These are phyloP conservation scores for Icerya purchasi DNA, from an alignment of 2,888 invertebrate genomes.

Conservation along the genomic window DNA sequence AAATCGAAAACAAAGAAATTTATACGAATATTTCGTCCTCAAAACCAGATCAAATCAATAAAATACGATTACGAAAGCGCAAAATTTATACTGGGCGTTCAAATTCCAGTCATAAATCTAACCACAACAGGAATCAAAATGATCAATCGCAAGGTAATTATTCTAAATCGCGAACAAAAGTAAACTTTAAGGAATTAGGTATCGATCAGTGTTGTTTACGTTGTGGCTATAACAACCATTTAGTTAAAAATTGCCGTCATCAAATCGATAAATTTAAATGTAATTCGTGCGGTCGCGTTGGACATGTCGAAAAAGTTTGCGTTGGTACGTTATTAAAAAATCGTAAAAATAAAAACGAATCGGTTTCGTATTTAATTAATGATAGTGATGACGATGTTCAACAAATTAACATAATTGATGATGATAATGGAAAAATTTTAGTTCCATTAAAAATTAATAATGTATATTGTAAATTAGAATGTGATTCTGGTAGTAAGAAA, in stretches of 20 bases:
- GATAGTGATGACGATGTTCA: not conserved
- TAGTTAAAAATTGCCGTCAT: not conserved
- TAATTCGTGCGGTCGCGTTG: not conserved
- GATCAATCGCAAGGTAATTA: too few species aligned
- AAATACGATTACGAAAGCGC: too few species aligned
- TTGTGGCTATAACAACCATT: not conserved
- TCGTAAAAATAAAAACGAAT: not conserved
- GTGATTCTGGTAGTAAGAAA: not conserved
- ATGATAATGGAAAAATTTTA: not conserved
- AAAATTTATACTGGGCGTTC: too few species aligned
- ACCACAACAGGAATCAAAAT: too few species aligned
- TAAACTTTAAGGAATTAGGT: not conserved
- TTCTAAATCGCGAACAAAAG: not conserved
- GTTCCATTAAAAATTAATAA: not conserved
- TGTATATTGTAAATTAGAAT: not conserved
- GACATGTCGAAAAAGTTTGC: conserved; percentile 2
- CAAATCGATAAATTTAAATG: not conserved
- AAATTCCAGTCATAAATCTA: too few species aligned
- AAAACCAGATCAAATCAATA: too few species aligned
- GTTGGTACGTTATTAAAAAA: not conserved
- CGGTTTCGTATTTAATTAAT: not conserved
- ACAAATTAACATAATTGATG: not conserved
- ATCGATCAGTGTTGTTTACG: not conserved
- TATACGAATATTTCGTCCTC: not conserved
- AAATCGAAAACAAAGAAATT: not conserved